Evolutionary conservation across 2,797 vertebrate genomes (phyloP).

Genomic region (Esox lucius): DNA sequence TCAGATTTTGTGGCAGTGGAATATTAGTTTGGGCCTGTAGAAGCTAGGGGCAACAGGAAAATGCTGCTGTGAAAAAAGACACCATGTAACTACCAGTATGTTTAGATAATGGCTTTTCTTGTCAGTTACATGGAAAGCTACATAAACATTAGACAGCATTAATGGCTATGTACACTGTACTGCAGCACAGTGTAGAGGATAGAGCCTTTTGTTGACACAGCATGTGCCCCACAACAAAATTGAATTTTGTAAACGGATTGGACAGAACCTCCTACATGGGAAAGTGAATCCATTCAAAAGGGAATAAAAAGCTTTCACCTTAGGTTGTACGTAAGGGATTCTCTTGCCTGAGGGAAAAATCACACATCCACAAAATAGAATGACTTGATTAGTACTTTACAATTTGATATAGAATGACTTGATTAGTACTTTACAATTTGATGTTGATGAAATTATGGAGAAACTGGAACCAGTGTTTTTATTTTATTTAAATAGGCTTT

Average conservation of each 20-base stretch:
- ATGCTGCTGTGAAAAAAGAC: conserved; percentile 59
- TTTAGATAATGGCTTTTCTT: conserved; percentile 58
- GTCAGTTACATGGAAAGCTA: conserved; percentile 55
- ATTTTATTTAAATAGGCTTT: no score
- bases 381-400: no score
- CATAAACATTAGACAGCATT: conserved; percentile 34
- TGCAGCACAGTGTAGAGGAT: conserved; percentile 55
- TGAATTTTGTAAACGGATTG: conserved; percentile 73
- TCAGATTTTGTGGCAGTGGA: conserved; percentile 21
- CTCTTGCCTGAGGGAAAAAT: not conserved
- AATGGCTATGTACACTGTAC: conserved; percentile 42
- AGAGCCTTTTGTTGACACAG: conserved; percentile 62
- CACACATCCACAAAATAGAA: no score
- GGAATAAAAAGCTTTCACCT: conserved; percentile 65
- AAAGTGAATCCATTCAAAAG: conserved; percentile 67
- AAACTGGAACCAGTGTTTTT: no score
- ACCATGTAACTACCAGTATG: conserved; percentile 35
- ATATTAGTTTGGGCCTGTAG: no score
- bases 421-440: no score
- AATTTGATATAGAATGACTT: no score
- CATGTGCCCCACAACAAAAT: conserved; percentile 65
- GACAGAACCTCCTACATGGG: conserved; percentile 72
- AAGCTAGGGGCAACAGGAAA: no score
- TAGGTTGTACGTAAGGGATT: conserved; percentile 58
- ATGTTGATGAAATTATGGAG: no score